A percentile compares a stretch with the other conserved stretches of the same genome.
Conservation (phyloP, 1,140 invertebrate genomes). For the Procambarus clarkii region DNA sequence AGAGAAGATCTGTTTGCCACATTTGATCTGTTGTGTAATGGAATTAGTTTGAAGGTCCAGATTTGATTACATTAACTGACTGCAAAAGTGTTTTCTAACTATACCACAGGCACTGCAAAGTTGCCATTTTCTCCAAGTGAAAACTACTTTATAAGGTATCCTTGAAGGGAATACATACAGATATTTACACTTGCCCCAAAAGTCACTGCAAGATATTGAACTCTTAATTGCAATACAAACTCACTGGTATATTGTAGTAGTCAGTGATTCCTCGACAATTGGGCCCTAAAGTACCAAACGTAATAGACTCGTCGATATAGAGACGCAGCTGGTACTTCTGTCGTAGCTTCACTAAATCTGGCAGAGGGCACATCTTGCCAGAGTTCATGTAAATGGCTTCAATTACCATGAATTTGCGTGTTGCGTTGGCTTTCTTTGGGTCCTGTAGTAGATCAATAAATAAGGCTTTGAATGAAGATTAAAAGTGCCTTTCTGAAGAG, state of each 20-base stretch:
- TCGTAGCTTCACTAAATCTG: slow-evolving; percentile 87
- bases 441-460: slow-evolving; percentile 76
- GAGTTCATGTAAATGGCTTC: slow-evolving; percentile 96
- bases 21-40: no score
- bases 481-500: no score
- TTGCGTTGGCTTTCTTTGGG: slow-evolving; percentile 85
- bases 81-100: no score
- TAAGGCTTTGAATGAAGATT: no score
- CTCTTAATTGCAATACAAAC: slow-evolving; percentile 69
- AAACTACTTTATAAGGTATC: no score
- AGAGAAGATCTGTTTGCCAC: no score
- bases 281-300: slow-evolving; percentile 92
- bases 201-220: neutral
- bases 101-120: no score
- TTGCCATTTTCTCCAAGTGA: no score
- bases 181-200: neutral
- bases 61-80: no score
- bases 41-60: no score
- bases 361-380: slow-evolving; percentile 92
- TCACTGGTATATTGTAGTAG: slow-evolving; percentile 86
- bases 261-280: slow-evolving; percentile 92
- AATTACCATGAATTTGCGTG: slow-evolving; percentile 90
- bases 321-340: slow-evolving; percentile 93
- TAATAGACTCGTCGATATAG: slow-evolving; percentile 95
- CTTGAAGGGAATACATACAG: no score